phyloP scores from a whole-genome alignment of 2,888 invertebrate genomes.

The Thera obeliscata region DNA sequence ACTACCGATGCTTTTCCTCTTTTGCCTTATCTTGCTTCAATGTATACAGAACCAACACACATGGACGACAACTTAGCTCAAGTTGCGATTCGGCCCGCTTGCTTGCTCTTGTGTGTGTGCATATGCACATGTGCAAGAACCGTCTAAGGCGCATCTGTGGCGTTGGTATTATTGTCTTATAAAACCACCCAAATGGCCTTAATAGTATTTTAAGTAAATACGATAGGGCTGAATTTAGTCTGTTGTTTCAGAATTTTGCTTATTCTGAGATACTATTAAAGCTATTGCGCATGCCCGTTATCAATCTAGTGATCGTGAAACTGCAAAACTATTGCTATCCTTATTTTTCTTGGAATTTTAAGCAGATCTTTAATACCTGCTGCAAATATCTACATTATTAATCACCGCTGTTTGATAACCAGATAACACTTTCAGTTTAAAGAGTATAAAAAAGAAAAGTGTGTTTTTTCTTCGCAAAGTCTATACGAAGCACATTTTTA shows the following conservation, averaged over 20 bases:
- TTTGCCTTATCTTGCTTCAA: conserved; percentile 76
- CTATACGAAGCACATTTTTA: conserved; percentile 48
- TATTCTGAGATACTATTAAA: conserved; percentile 57
- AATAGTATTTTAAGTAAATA: conserved; percentile 54
- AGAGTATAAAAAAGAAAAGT: conserved; percentile 31
- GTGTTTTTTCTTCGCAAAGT: conserved; percentile 37
- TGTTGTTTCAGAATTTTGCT: conserved; percentile 50
- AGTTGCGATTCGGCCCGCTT: conserved; percentile 46
- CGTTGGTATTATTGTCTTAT: conserved; percentile 65
- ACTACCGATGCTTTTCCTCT: conserved; percentile 75
- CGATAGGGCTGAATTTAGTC: conserved; percentile 57
- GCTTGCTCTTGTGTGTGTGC: conserved; percentile 42
- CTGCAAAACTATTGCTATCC: conserved; percentile 76
- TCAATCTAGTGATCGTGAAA: conserved; percentile 67
- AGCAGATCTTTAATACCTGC: conserved; percentile 11
- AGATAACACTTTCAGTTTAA: conserved; percentile 32
- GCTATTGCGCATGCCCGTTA: conserved; percentile 76
- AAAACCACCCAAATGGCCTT: conserved; percentile 45
- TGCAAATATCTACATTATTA: conserved; percentile 33
- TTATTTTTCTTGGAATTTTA: conserved; percentile 69
- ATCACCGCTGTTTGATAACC: conserved; percentile 15
- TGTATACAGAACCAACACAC: conserved; percentile 73
- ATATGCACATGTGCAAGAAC: conserved; percentile 52
- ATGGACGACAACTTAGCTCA: conserved; percentile 63
- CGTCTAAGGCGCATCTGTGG: conserved; percentile 63